A percentile compares a stretch with the other conserved stretches of the same genome.
Conservation (phyloP, 2,113 vertebrate species). For the Otis tarda region DNA sequence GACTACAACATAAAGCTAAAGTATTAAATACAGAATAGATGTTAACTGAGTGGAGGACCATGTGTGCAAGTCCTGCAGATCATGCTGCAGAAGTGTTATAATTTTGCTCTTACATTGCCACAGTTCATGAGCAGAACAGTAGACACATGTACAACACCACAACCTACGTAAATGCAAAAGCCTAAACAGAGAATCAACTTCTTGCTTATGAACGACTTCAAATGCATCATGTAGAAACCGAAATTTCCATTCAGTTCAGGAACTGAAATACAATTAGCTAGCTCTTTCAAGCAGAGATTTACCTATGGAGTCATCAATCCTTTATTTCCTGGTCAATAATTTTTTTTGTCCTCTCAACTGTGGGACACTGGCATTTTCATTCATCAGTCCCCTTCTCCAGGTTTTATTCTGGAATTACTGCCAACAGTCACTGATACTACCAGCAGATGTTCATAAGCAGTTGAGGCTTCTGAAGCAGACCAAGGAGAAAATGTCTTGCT, state of each 20-base stretch:
- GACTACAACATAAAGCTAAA: background rate
- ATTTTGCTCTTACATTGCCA: background rate
- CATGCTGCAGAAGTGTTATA: background rate
- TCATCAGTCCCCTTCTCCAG: background rate
- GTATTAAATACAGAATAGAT: background rate
- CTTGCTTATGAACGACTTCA: background rate
- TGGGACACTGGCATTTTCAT: background rate
- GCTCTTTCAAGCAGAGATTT: background rate
- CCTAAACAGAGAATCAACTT: background rate
- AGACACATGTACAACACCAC: background rate
- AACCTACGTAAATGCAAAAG: background rate
- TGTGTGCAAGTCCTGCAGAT: accelerated
- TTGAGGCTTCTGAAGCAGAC: background rate
- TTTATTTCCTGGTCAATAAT: background rate
- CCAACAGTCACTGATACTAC: background rate
- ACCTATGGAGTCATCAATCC: background rate
- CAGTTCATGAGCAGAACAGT: background rate
- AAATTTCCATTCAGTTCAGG: background rate
- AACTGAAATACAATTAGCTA: background rate
- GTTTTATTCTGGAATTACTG: background rate
- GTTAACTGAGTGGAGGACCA: background rate
- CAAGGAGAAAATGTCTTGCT: background rate
- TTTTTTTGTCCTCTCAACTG: background rate
- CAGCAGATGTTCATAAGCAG: background rate
- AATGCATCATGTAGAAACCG: background rate